Percentiles rank a stretch among this genome's conserved stretches.
phyloP scores from a whole-genome alignment of 2,113 vertebrate species.

The Rattus norvegicus region DNA sequence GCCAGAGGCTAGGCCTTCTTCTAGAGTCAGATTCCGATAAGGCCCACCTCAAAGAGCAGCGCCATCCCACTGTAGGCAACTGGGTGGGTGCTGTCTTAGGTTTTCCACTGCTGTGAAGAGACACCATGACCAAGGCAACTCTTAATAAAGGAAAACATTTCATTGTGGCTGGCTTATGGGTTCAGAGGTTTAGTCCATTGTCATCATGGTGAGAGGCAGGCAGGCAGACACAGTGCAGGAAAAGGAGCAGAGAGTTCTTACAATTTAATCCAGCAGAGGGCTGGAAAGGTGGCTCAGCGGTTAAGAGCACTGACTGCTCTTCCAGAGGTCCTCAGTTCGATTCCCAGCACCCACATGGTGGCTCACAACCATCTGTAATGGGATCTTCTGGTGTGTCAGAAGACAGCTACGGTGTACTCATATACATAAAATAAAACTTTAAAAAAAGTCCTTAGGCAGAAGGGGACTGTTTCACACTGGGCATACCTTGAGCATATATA shows the following conservation, averaged over 20 bases:
- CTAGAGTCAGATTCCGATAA: not conserved
- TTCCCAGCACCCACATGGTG: no score
- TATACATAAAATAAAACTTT: no score
- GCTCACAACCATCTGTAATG: no score
- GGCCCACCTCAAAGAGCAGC: no score
- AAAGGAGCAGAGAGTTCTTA: not conserved
- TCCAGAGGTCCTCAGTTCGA: no score
- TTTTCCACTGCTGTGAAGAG: not conserved
- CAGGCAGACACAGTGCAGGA: not conserved
- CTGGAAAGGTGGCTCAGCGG: no score
- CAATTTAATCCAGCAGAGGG: not conserved
- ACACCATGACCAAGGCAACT: not conserved
- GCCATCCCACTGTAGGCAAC: rapidly evolving
- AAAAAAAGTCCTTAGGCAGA: not conserved
- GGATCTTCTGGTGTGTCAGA: no score
- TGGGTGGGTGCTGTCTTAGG: not conserved
- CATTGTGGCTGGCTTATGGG: not conserved
- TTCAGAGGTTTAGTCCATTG: not conserved
- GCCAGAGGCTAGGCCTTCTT: rapidly evolving
- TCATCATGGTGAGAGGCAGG: not conserved
- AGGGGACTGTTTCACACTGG: not conserved
- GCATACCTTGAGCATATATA: not conserved
- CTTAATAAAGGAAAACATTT: not conserved
- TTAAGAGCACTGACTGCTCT: no score
- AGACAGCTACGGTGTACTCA: no score